Base-by-base conservation (phyloP, 2,797 vertebrate genomes). In the Cossypha polioptera region DNA sequence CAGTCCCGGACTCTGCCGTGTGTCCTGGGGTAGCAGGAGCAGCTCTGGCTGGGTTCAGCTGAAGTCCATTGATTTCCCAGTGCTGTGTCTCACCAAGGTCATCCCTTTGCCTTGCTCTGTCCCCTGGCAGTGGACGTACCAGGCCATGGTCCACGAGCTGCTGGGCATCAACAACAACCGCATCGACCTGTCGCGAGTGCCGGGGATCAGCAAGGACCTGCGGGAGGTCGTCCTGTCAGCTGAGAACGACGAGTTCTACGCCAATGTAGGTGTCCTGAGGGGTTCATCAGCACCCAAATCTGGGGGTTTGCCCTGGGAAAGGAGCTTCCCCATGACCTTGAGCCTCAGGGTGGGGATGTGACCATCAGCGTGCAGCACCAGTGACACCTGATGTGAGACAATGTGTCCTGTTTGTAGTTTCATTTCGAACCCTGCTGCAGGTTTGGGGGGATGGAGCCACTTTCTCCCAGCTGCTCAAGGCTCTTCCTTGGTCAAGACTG, bases 81-180 rank as follows among this genome's bases (percentile, higher is more conserved):
- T 1, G 51, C 86, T 82, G 50, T 57, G 22, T 43, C 57, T 51
- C 43, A 21, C 17, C 87, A 71, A 76, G 87, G 87, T 83, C 57
- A 83, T 4, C 16, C 36, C 86, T 83, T 40, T 88, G 36, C 80
- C 36, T 63, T 10, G 36, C 57, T 77, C 29, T 92, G 25, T 55
- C 12, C 89, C 82, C 80, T 42, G 83, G 20, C 80, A 99, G 99
- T 99, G 99, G 99, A 99, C 99, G 0, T 99, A 99, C 95, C 99
- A 99, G 97, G 99, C 99, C 8, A 99, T 99, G 99, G 99, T 99
- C 8, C 99, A 99, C 2, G 99, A 99, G 90, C 90, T 99, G 29
- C 98, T 99, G 71, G 99, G 99, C 8, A 98, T 99, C 65, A 99
- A 99, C 98, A 99, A 99, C 98, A 99, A 99, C 96, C 97, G 99